These are phyloP conservation scores for Drosophila murphyi DNA, from an alignment of 1,140 invertebrate species.

Conservation along the genomic window DNA sequence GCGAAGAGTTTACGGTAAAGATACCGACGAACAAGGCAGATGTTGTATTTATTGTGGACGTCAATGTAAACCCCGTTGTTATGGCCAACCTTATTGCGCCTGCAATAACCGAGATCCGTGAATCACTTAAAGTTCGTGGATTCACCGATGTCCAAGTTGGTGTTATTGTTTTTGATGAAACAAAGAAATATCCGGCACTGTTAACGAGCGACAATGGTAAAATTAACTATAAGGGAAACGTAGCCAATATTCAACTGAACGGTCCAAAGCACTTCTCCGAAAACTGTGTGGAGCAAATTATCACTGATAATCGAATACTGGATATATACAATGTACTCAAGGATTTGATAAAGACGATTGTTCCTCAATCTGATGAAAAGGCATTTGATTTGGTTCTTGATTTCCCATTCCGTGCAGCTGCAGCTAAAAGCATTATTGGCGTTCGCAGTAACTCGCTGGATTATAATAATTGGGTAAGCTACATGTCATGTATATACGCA, in stretches of 20 bases:
- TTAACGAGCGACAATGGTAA: slow-evolving; percentile 87
- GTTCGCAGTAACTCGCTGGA: slow-evolving; percentile 78
- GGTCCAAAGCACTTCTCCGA: slow-evolving; percentile 75
- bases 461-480: slow-evolving; percentile 76
- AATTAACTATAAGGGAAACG: slow-evolving; percentile 86
- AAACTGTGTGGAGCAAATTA: slow-evolving; percentile 65
- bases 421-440: slow-evolving; percentile 87
- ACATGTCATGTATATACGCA: neutral
- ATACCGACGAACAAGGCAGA: slow-evolving; percentile 90
- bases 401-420: slow-evolving; percentile 87
- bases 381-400: slow-evolving; percentile 86
- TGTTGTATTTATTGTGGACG: slow-evolving; percentile 89
- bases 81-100: slow-evolving; percentile 84
- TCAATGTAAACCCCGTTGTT: slow-evolving; percentile 83
- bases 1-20: slow-evolving; percentile 88
- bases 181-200: slow-evolving; percentile 85
- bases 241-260: slow-evolving; percentile 85
- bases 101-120: slow-evolving; percentile 78
- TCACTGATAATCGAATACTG: slow-evolving; percentile 67
- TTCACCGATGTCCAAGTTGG: slow-evolving; percentile 87
- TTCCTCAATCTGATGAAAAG: slow-evolving; percentile 82
- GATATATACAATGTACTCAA: slow-evolving; percentile 68
- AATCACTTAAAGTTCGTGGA: slow-evolving; percentile 84
- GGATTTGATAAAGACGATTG: slow-evolving; percentile 51
- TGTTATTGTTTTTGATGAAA: slow-evolving; percentile 86